A percentile compares a stretch with the other conserved stretches of the same genome.
These are phyloP conservation scores for Gallirallus australis DNA, from an alignment of 2,797 vertebrate genomes.

Conservation along the genomic window DNA sequence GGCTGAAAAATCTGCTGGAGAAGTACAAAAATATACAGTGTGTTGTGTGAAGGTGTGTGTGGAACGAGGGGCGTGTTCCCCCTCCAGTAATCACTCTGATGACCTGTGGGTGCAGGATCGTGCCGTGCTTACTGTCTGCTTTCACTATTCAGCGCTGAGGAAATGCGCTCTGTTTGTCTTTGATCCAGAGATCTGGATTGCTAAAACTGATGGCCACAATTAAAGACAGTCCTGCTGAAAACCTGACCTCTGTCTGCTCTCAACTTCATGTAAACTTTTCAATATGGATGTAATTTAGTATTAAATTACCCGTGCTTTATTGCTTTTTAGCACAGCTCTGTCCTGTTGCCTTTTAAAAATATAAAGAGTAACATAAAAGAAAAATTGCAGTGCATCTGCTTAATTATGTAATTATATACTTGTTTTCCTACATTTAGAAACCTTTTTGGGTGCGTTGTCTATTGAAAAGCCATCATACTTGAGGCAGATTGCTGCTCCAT, in stretches of 20 bases:
- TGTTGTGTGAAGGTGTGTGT: conserved; percentile 52
- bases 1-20: conserved; percentile 45
- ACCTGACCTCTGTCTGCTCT: conserved; percentile 86
- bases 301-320: conserved; percentile 93
- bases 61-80: conserved; percentile 33
- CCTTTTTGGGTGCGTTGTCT: conserved; percentile 64
- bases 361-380: conserved; percentile 79
- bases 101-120: conserved; percentile 77
- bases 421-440: conserved; percentile 78
- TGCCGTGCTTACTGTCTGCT: conserved; percentile 75
- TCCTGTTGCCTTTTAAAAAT: conserved; percentile 82
- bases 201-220: conserved; percentile 83
- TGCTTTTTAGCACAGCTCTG: conserved; percentile 86
- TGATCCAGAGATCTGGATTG: conserved; percentile 80
- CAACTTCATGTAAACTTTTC: conserved; percentile 92
- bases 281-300: conserved; percentile 93
- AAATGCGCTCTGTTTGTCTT: conserved; percentile 81
- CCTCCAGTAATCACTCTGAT: conserved; percentile 69
- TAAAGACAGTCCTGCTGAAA: conserved; percentile 84
- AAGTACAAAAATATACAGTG: background rate
- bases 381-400: conserved; percentile 79
- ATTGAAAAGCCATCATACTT: conserved; percentile 26
- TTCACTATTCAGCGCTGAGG: conserved; percentile 71
- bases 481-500: conserved; percentile 7
- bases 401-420: conserved; percentile 80